These are phyloP conservation scores for Drosophila sordidapex DNA, from an alignment of 2,888 invertebrate genomes.

Conservation along the genomic window DNA sequence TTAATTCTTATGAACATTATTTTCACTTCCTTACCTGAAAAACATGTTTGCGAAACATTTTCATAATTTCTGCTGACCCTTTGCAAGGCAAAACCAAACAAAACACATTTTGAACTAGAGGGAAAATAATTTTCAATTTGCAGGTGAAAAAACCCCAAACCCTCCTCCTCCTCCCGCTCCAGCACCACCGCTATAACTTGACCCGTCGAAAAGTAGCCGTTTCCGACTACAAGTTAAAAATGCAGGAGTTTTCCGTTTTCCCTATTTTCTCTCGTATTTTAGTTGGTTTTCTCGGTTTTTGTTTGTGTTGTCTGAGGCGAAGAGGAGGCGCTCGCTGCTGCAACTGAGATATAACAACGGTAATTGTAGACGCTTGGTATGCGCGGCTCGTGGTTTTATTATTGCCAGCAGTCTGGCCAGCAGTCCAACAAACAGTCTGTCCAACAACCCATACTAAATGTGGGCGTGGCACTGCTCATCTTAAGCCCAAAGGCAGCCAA, in stretches of 20 bases:
- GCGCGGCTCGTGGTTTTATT: constrained; percentile 72
- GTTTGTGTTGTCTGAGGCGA: constrained; percentile 17
- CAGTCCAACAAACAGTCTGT: constrained; percentile 17
- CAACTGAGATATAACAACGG: constrained; percentile 47
- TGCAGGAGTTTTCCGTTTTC: constrained; percentile 24
- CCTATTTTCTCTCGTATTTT: constrained; percentile 4
- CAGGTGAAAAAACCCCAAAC: constrained; percentile 32
- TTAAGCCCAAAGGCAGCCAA: constrained; percentile 65
- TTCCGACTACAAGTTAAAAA: constrained; percentile 41
- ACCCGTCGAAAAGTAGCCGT: constrained; percentile 35
- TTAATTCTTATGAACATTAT: constrained; percentile 57
- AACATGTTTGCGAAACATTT: constrained; percentile 37
- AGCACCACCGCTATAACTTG: constrained; percentile 15
- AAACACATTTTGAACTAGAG: constrained; percentile 47
- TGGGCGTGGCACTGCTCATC: constrained; percentile 64
- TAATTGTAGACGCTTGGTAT: constrained; percentile 74
- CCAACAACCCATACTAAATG: constrained; percentile 20
- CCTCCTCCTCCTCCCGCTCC: neutral
- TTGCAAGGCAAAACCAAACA: constrained; percentile 12
- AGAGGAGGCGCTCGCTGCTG: neutral
- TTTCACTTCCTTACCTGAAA: constrained; percentile 35
- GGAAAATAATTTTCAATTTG: constrained; percentile 63
- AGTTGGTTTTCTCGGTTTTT: constrained; percentile 6
- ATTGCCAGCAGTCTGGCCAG: constrained; percentile 49
- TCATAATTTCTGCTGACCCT: constrained; percentile 55